Evolutionary conservation across 2,888 invertebrate genomes (phyloP).

Genomic region (Drosophila melanosoma): DNA sequence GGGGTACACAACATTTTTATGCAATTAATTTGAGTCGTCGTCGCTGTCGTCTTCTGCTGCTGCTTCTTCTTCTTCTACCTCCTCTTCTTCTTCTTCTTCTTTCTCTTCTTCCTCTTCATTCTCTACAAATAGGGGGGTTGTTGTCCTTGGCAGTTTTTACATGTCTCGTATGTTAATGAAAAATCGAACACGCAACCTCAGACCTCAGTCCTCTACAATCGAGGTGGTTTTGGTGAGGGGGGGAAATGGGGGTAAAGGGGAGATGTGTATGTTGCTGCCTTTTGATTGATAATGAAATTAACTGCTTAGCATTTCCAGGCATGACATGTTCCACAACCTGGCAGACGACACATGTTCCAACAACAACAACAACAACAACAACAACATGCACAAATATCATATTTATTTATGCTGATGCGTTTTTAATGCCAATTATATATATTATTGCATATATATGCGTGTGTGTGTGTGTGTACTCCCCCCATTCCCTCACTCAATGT

Average conservation of each 20-base stretch:
- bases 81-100: too few species aligned
- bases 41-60: slow-evolving; percentile 44
- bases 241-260: neutral
- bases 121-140: slow-evolving; percentile 17
- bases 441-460: slow-evolving; percentile 35
- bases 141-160: slow-evolving; percentile 40
- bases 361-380: too few species aligned
- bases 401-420: slow-evolving; percentile 63
- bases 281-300: slow-evolving; percentile 78
- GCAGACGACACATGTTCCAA: slow-evolving; percentile 44
- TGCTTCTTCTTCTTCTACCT: slow-evolving; percentile 1
- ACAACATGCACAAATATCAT: slow-evolving; percentile 17
- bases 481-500: slow-evolving; percentile 38
- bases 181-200: slow-evolving; percentile 74
- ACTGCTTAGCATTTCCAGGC: slow-evolving; percentile 75
- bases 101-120: too few species aligned
- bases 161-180: slow-evolving; percentile 74
- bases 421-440: slow-evolving; percentile 76
- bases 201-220: neutral
- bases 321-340: slow-evolving; percentile 53
- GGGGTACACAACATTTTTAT: slow-evolving; percentile 68
- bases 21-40: slow-evolving; percentile 76
- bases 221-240: neutral
- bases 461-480: slow-evolving; percentile 4
- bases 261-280: slow-evolving; percentile 31